Evolutionary conservation across 2,113 vertebrate genomes (phyloP), one percentile per base, ranked within the genome.

Genomic region (Sus scrofa): DNA sequence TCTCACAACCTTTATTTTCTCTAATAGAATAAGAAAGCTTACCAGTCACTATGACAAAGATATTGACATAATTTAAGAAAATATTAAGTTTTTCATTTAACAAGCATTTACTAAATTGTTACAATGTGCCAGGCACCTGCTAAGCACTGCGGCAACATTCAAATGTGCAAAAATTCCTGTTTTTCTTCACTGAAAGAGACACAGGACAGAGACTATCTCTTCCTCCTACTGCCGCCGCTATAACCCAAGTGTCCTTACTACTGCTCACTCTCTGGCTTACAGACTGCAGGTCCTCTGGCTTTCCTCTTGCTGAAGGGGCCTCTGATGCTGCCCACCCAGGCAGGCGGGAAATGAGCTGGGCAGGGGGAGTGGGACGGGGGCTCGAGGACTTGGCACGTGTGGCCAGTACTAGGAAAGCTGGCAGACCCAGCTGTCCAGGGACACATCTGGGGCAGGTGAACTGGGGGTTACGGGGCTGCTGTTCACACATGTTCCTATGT

Each of bases 401-500:
- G 11, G 62, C 37, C 34, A 63, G 82, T 3, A 34, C 24, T 32
- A 44, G 65, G 82, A n/a, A 34, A 86, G 75, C 58, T 81, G 79
- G 93, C 79, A 30, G 4, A 32, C 54, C 30, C 24, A 44, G 63
- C 44, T 50, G 34, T 74, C 39, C 19, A 50, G 81, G 87, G 92
- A 65, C 87, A 87, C 0, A 27, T 70, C 68, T 34, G 39, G 79
- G 81, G 75, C 70, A 82, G 75, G 32, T 37, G 30, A 52, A 54
- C 24, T 50, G 32, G 15, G 8, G 77, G 22, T 44, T 50, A 63
- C 2, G 8, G 74, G 20, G 60, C 54, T 82, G 84, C 77, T 94
- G 56, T 67, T 97, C 90, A 77, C 67, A 92, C 70, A 24, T 60
- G 73, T 71, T 86, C 39, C 44, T 19, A 39, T 60, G 22, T 84